Conservation (phyloP, 2,113 vertebrate species). For the Haemorhous mexicanus region DNA sequence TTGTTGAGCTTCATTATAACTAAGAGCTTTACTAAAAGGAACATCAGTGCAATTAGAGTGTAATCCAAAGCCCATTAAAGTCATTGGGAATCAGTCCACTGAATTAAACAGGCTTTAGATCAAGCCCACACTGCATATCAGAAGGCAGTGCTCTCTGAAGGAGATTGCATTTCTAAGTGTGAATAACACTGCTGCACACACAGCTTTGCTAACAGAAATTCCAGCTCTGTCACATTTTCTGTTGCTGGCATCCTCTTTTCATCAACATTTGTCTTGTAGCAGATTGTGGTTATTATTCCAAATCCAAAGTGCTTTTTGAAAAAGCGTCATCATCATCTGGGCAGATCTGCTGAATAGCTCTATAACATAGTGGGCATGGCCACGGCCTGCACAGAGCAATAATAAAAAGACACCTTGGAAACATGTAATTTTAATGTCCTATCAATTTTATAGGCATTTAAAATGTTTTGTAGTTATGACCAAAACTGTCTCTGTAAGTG, state of each 20-base stretch:
- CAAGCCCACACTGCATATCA: background rate
- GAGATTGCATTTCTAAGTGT: background rate
- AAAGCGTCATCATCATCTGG: background rate
- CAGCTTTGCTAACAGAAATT: conserved; percentile 45
- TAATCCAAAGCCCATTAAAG: conserved; percentile 60
- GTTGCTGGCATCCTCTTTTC: conserved; percentile 37
- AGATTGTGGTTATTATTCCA: conserved; percentile 46
- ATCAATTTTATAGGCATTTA: conserved; percentile 3
- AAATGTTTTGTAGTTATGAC: conserved; percentile 20
- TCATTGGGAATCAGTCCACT: conserved; percentile 36
- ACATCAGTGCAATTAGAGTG: conserved; percentile 42
- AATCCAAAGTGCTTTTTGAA: conserved; percentile 32
- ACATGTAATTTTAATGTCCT: conserved; percentile 6
- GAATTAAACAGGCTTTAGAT: conserved; percentile 39
- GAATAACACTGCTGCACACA: conserved; percentile 1
- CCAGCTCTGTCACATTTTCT: conserved; percentile 31
- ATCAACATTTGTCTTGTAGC: conserved; percentile 59
- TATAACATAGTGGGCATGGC: background rate
- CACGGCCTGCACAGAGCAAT: background rate
- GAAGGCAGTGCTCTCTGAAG: background rate
- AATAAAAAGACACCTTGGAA: background rate
- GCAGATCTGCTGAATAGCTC: background rate
- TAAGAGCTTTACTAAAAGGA: conserved; percentile 46
- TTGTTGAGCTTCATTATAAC: conserved; percentile 27
- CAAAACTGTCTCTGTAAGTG: background rate